Conservation (phyloP, 2,113 vertebrate genomes). For the Aix galericulata region DNA sequence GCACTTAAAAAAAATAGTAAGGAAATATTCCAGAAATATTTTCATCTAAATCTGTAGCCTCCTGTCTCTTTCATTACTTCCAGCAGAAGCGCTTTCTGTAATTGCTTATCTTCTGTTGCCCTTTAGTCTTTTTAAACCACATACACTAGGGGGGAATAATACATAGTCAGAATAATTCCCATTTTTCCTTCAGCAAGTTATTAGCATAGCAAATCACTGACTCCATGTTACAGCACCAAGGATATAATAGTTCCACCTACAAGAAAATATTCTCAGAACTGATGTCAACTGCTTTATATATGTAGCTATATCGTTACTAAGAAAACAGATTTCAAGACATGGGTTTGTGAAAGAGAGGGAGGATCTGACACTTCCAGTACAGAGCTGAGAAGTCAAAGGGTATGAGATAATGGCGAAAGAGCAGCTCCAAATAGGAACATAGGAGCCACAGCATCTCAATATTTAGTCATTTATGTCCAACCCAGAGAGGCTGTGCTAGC, state of each 20-base stretch:
- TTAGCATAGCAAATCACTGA: slow-evolving; percentile 8
- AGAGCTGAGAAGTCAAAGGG: background rate
- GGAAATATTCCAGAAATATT: background rate
- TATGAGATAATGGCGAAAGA: background rate
- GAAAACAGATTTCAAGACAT: background rate
- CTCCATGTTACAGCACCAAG: background rate
- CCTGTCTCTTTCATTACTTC: background rate
- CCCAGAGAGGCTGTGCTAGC: too few relatives aligned
- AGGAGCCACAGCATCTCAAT: background rate
- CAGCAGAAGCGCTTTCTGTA: background rate
- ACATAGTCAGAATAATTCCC: background rate
- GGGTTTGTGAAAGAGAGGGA: background rate
- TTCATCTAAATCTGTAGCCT: background rate
- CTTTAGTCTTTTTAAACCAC: background rate
- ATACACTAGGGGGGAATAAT: background rate
- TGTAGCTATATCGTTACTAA: background rate
- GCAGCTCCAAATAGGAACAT: background rate
- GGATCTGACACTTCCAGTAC: background rate
- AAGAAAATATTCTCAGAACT: slow-evolving; percentile 63
- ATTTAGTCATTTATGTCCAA: background rate
- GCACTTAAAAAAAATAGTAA: background rate
- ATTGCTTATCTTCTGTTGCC: background rate
- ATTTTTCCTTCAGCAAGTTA: background rate
- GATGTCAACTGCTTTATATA: slow-evolving; percentile 7
- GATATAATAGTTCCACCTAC: slow-evolving; percentile 57